These are phyloP conservation scores for Ladona fulva DNA, from an alignment of 1,140 invertebrate species.

Conservation along the genomic window DNA sequence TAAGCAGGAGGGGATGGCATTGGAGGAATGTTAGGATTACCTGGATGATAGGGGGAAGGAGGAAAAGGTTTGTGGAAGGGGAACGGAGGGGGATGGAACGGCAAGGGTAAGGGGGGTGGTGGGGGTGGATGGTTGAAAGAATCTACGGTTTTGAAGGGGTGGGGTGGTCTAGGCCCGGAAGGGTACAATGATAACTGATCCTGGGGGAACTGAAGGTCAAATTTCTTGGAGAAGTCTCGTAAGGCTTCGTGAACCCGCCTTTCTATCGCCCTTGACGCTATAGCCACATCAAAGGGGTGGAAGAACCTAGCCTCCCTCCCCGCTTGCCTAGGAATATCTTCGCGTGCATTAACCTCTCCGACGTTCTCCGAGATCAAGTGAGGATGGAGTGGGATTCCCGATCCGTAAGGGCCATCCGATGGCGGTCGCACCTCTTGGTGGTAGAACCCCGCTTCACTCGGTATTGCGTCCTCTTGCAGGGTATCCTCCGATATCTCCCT, in stretches of 20 bases:
- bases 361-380: too few species aligned
- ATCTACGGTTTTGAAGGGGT: not conserved
- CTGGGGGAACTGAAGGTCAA: not conserved
- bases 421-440: too few species aligned
- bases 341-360: too few species aligned
- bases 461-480: too few species aligned
- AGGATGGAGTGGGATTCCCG: too few species aligned
- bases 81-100: not conserved
- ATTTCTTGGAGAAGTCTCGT: not conserved
- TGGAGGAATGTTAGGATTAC: not conserved
- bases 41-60: not conserved
- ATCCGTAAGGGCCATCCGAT: too few species aligned
- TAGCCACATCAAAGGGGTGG: too few species aligned
- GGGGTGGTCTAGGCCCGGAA: not conserved
- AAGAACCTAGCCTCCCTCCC: too few species aligned
- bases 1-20: not conserved
- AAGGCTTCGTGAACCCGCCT: not conserved
- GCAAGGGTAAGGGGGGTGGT: not conserved
- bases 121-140: not conserved
- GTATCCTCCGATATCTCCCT: too few species aligned
- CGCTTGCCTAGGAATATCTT: too few species aligned
- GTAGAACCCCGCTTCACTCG: too few species aligned
- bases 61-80: not conserved
- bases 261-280: too few species aligned
- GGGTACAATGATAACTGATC: not conserved